Evolutionary conservation across 2,113 vertebrate genomes (phyloP).

Genomic region (Tauraco erythrolophus): DNA sequence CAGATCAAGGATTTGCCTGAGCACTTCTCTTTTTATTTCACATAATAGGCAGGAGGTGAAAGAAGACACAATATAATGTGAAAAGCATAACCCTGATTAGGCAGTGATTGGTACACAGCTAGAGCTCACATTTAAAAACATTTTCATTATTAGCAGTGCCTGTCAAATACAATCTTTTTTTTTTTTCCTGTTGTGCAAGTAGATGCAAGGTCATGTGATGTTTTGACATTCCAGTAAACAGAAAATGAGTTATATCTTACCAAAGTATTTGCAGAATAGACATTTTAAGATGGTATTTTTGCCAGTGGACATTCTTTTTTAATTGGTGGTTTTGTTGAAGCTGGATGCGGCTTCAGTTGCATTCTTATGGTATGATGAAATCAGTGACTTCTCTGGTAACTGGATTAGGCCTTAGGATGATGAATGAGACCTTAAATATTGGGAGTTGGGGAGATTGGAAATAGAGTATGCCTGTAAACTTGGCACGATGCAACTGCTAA

Average conservation of each 20-base stretch:
- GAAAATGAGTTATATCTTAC: conserved; percentile 33
- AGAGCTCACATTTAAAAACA: conserved; percentile 74
- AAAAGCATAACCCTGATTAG: conserved; percentile 83
- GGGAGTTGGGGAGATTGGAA: neutral
- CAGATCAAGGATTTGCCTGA: conserved; percentile 76
- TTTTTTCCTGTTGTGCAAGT: neutral
- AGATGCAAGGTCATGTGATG: conserved; percentile 48
- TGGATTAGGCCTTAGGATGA: neutral
- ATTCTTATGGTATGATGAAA: neutral
- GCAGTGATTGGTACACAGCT: conserved; percentile 70
- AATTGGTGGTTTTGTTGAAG: conserved; percentile 18
- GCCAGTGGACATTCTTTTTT: conserved; percentile 22
- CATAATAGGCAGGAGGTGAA: conserved; percentile 83
- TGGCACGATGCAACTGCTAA: neutral
- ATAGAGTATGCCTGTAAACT: neutral
- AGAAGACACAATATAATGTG: conserved; percentile 81
- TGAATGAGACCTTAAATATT: neutral
- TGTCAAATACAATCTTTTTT: conserved; percentile 59
- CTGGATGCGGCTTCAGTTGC: neutral
- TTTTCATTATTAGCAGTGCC: conserved; percentile 71
- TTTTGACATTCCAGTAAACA: conserved; percentile 31
- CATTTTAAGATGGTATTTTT: neutral
- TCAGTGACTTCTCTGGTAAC: neutral
- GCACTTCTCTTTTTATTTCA: conserved; percentile 82
- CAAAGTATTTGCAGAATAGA: conserved; percentile 10